Percentiles rank a stretch among this genome's conserved stretches.
These are phyloP conservation scores for Nephrotoma guestfalica DNA, from an alignment of 2,888 invertebrate genomes.

Conservation along the genomic window DNA sequence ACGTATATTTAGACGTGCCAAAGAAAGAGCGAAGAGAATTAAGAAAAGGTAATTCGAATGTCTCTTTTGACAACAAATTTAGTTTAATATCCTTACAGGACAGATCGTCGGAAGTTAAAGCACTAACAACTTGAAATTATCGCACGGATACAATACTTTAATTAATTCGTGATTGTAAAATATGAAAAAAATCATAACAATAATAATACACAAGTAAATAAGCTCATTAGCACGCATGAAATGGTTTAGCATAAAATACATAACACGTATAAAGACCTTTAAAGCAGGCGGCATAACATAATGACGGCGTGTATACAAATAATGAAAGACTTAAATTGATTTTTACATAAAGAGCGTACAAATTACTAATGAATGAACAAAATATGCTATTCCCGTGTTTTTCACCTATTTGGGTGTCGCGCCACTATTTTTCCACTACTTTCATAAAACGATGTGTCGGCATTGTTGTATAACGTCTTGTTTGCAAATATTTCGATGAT, in stretches of 20 bases:
- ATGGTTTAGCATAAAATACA: neutral
- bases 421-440: neutral
- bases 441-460: neutral
- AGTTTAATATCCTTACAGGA: too few species aligned
- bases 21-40: too few species aligned
- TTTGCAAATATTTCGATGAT: neutral
- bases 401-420: neutral
- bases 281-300: neutral
- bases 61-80: too few species aligned
- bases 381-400: neutral
- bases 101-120: too few species aligned
- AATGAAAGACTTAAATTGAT: neutral
- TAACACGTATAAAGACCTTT: neutral
- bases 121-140: too few species aligned
- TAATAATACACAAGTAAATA: neutral
- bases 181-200: neutral
- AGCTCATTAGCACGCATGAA: neutral
- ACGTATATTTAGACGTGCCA: too few species aligned
- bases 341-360: neutral
- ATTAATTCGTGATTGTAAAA: too few species aligned
- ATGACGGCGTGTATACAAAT: neutral
- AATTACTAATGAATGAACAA: neutral
- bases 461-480: too few species aligned
- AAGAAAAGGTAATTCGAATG: too few species aligned
- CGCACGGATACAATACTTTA: too few species aligned